Percentiles rank a stretch among this genome's conserved stretches.
These are phyloP conservation scores for Macrophya alboannulata DNA, from an alignment of 2,888 invertebrate genomes.

Conservation along the genomic window DNA sequence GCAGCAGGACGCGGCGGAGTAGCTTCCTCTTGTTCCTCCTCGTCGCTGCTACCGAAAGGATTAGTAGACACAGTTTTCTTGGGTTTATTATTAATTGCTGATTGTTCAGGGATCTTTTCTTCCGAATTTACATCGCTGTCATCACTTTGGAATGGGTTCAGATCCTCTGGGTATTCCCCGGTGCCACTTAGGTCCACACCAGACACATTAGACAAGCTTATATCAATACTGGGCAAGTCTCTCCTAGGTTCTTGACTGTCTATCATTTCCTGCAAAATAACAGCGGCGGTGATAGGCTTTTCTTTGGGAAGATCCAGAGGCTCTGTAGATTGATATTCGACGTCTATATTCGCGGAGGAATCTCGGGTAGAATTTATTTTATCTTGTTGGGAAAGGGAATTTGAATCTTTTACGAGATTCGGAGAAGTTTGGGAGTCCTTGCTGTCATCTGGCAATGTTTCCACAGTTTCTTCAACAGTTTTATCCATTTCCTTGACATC, in stretches of 20 bases:
- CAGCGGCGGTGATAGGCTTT: conserved; percentile 25
- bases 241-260: conserved; percentile 35
- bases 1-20: conserved; percentile 78
- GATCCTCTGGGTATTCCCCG: conserved; percentile 86
- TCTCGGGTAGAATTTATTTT: neutral
- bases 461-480: neutral
- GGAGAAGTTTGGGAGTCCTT: neutral
- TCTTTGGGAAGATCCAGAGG: conserved; percentile 7
- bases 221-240: conserved; percentile 39
- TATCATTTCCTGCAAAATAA: conserved; percentile 50
- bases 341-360: conserved; percentile 2
- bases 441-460: neutral
- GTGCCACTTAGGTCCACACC: conserved; percentile 66
- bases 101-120: conserved; percentile 65
- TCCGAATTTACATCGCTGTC: conserved; percentile 84
- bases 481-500: conserved; percentile 11
- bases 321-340: neutral
- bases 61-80: conserved; percentile 80
- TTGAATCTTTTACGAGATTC: neutral
- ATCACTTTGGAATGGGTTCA: conserved; percentile 93
- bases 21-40: conserved; percentile 78
- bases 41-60: conserved; percentile 87
- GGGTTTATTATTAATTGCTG: conserved; percentile 49
- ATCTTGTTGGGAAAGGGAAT: neutral
- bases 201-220: conserved; percentile 60